Evolutionary conservation across 2,113 vertebrate species (phyloP), one percentile per base, ranked within the genome.

Genomic region (Rhinoptilus africanus): DNA sequence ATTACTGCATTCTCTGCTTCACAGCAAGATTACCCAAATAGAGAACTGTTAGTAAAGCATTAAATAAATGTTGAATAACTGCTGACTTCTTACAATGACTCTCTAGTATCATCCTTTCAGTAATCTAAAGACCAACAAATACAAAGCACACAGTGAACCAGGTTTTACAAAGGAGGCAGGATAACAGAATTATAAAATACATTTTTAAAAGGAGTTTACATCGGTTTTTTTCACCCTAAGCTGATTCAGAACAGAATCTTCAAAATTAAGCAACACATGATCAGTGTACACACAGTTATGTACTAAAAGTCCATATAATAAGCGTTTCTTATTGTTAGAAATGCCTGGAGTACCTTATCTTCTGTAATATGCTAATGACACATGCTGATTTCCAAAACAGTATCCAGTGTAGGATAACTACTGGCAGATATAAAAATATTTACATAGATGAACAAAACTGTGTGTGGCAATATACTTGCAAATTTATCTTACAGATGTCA

Each of bases 401-500:
- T 20, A 89, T 56, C 60, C 89, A 67, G 39, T 68, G 64, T 37
- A 75, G 48, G 30, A 47, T 78, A 87, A 85, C 80, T 85, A 68
- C 43, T 60, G 43, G 26, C 28, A 91, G 69, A 87, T 53, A 85
- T 10, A 72, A 92, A 88, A 94, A 87, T 54, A 77, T 92, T 87
- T 89, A 72, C 51, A 85, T 32, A 92, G 89, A 67, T 68, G 54
- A 92, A 72, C 69, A 93, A 74, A 92, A 89, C 62, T 85, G 14
- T 75, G 16, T 57, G 47, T 63, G 24, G 43, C 41, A 88, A 89
- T 68, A 53, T 56, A 75, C 19, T 89, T 85, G 51, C 48, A 91
- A 91, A 93, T 95, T 85, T 89, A 39, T 87, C 68, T 94, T 94
- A 86, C 57, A 88, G 63, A 80, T 90, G n/a, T 84, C 54, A 77